phyloP scores from a whole-genome alignment of 2,888 invertebrate genomes.

The Eutolmus rufibarbis region DNA sequence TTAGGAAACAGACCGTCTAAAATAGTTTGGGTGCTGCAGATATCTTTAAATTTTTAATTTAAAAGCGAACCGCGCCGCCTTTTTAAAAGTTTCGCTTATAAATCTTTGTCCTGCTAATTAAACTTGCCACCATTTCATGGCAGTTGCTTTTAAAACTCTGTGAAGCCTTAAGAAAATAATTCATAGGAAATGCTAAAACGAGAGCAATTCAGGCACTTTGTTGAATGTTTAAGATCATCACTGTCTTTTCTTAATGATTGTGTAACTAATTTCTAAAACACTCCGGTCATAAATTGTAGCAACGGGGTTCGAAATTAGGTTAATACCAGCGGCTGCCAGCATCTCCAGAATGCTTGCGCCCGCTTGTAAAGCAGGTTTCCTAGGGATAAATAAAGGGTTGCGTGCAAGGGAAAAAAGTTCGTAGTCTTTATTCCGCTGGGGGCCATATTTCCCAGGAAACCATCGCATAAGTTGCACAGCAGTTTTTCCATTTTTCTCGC shows the following conservation, averaged over 20 bases:
- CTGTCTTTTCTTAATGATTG: neutral
- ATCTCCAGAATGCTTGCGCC: neutral
- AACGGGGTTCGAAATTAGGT: neutral
- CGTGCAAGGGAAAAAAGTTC: neutral
- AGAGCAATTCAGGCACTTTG: neutral
- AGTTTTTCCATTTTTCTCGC: neutral
- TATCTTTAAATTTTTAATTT: no score
- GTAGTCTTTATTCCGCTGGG: neutral
- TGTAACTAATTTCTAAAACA: neutral
- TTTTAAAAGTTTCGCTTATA: neutral
- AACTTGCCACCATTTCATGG: neutral
- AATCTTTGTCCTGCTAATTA: neutral
- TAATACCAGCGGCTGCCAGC: neutral
- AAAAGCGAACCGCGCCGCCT: no score
- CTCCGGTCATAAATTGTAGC: neutral
- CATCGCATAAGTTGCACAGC: neutral
- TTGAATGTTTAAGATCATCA: neutral
- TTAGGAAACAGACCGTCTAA: neutral
- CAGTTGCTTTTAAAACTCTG: neutral
- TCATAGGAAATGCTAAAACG: neutral
- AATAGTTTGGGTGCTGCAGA: neutral
- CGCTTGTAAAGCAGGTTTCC: neutral
- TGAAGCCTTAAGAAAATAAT: neutral
- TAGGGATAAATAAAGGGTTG: neutral
- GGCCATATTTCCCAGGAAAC: neutral